phyloP scores from a whole-genome alignment of 2,797 vertebrate species.

The Notolabrus celidotus region DNA sequence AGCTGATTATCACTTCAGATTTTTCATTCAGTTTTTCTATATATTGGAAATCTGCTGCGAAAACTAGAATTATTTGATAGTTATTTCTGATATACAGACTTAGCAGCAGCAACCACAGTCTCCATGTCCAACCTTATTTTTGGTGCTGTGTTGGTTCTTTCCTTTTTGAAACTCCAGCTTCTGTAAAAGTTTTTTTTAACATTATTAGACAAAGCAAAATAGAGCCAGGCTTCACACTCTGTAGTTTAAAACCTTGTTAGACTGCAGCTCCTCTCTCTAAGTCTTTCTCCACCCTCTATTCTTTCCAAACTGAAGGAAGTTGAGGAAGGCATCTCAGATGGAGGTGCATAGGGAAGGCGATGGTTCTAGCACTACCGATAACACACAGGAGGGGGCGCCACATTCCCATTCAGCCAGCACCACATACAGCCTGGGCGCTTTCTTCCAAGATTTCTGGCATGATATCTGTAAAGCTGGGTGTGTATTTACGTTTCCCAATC shows the following conservation, averaged over 20 bases:
- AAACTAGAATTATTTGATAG: no score
- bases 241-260: constrained; percentile 22
- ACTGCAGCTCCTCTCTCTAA: constrained; percentile 56
- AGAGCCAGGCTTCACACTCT: constrained; percentile 32
- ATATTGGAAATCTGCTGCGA: no score
- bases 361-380: constrained; percentile 99
- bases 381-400: constrained; percentile 94
- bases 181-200: no score
- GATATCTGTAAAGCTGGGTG: constrained; percentile 99
- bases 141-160: no score
- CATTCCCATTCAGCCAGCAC: constrained; percentile 89
- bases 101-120: no score
- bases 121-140: no score
- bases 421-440: constrained; percentile 90
- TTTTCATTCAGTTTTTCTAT: no score
- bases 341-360: constrained; percentile 99
- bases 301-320: constrained; percentile 95
- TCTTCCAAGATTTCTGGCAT: constrained; percentile 99
- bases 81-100: no score
- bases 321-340: constrained; percentile 99
- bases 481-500: constrained; percentile 88
- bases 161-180: no score
- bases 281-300: constrained; percentile 82
- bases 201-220: not conserved
- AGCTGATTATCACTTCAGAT: no score